A percentile compares a stretch with the other conserved stretches of the same genome.
phyloP scores from a whole-genome alignment of 1,140 invertebrate genomes.

The Marisa cornuarietis region DNA sequence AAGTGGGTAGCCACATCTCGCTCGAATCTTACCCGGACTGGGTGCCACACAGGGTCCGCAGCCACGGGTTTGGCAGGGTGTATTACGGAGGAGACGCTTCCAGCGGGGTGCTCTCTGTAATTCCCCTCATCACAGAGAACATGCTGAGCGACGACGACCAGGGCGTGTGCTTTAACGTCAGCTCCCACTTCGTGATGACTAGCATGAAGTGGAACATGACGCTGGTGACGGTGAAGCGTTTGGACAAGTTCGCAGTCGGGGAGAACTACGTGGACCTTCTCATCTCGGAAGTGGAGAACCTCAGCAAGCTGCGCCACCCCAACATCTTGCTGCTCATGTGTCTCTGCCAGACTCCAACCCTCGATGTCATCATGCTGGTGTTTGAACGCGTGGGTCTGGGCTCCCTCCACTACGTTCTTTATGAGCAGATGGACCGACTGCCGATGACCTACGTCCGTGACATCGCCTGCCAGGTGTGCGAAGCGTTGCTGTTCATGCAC shows the following conservation, averaged over 20 bases:
- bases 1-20: conserved; percentile 17
- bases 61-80: conserved; percentile 49
- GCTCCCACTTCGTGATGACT: neutral
- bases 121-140: conserved; percentile 49
- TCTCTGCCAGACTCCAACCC: conserved; percentile 61
- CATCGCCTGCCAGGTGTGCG: conserved; percentile 61
- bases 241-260: conserved; percentile 45
- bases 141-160: conserved; percentile 37
- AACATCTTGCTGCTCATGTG: conserved; percentile 66
- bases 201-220: conserved; percentile 59
- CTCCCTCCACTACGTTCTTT: conserved; percentile 63
- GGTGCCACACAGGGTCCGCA: conserved; percentile 30
- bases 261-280: conserved; percentile 62
- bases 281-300: conserved; percentile 61
- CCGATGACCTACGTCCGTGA: conserved; percentile 18
- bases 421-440: conserved; percentile 59
- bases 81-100: conserved; percentile 37
- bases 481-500: conserved; percentile 67
- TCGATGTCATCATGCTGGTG: conserved; percentile 63
- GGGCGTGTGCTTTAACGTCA: conserved; percentile 35
- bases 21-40: conserved; percentile 3
- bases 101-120: conserved; percentile 44
- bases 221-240: conserved; percentile 63
- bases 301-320: conserved; percentile 63
- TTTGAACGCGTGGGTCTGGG: conserved; percentile 64